A percentile compares a stretch with the other conserved stretches of the same genome.
Conservation (phyloP, 2,797 vertebrate species). For the Vultur gryphus region DNA sequence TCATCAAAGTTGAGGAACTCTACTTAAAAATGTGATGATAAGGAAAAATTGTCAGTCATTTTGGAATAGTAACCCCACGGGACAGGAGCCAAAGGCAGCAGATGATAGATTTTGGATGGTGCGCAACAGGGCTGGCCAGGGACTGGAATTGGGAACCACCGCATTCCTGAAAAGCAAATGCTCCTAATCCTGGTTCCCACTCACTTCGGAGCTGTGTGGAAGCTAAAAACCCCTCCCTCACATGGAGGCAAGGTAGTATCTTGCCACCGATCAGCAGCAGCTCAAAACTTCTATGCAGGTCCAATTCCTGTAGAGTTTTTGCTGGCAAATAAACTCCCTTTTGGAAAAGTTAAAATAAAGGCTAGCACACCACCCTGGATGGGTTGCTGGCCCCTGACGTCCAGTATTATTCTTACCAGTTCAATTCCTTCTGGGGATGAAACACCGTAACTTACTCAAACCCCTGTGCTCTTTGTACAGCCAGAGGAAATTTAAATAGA, state of each 20-base stretch:
- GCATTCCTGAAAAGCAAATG: not conserved
- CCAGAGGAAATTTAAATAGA: not conserved
- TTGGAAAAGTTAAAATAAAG: not conserved
- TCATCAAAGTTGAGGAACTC: not conserved
- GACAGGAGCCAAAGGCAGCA: not conserved
- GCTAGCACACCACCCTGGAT: not conserved
- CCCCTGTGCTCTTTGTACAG: not conserved
- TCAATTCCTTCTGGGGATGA: not conserved
- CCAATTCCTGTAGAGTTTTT: not conserved
- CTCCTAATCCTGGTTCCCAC: not conserved
- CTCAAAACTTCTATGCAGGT: not conserved
- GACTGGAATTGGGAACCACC: accelerated
- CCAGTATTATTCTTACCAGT: not conserved
- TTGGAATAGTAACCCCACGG: not conserved
- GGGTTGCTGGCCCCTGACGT: not conserved
- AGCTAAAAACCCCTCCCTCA: not conserved
- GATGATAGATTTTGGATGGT: not conserved
- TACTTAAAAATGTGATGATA: not conserved
- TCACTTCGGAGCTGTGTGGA: not conserved
- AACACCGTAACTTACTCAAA: not conserved
- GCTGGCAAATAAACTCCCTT: not conserved
- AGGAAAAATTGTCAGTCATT: not conserved
- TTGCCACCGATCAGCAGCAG: not conserved
- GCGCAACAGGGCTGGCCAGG: not conserved
- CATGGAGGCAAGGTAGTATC: not conserved